Percentiles rank a stretch among this genome's conserved stretches.
Evolutionary conservation across 1,140 invertebrate species (phyloP).

Genomic region (Brachionus angularis): DNA sequence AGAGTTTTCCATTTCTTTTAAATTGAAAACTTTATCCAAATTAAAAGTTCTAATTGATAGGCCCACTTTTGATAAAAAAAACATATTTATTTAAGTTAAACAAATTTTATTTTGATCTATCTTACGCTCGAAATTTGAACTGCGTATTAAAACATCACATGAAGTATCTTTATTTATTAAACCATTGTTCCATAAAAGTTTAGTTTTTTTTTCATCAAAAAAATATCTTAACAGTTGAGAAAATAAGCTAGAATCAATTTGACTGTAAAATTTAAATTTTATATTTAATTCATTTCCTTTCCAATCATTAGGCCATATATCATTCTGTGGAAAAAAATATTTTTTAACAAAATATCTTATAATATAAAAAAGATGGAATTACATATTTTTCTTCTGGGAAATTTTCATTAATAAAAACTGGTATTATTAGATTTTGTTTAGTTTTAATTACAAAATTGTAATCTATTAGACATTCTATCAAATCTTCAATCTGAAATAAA

Average conservation of each 20-base stretch:
- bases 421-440: neutral
- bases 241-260: neutral
- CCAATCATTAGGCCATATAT: neutral
- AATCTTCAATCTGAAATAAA: conserved; percentile 7
- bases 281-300: neutral
- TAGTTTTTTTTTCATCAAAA: neutral
- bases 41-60: conserved; percentile 1
- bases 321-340: neutral
- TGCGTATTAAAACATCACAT: neutral
- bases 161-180: neutral
- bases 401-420: neutral
- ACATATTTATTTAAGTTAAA: too few species aligned
- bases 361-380: neutral
- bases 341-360: neutral
- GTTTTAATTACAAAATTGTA: neutral
- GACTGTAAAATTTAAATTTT: neutral
- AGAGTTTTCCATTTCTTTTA: neutral
- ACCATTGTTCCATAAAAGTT: conserved; percentile 18
- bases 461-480: neutral
- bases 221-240: neutral
- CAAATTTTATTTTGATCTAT: neutral
- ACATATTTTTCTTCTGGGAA: neutral
- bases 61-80: neutral
- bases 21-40: neutral
- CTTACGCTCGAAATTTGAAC: neutral